These are phyloP conservation scores for Centruroides sculpturatus DNA, from an alignment of 1,140 invertebrate species.

Conservation along the genomic window DNA sequence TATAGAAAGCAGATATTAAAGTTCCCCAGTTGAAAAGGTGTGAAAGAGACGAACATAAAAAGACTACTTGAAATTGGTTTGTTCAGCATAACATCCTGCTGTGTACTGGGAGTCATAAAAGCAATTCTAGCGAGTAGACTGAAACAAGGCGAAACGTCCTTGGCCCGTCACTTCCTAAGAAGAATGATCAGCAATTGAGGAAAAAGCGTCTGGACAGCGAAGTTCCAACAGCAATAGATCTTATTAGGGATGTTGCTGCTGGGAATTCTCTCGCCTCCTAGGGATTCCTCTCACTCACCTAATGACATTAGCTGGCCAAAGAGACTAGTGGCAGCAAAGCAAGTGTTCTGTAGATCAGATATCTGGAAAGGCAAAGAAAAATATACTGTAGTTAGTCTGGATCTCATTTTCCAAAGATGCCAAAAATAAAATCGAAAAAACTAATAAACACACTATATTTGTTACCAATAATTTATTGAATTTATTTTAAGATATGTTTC, in stretches of 20 bases:
- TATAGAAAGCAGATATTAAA: too few relatives aligned
- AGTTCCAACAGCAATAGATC: conserved; percentile 4
- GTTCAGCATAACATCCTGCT: too few relatives aligned
- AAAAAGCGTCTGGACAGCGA: not conserved
- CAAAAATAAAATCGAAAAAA: not conserved
- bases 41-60: too few relatives aligned
- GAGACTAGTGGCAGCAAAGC: conserved; percentile 3
- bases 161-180: not conserved
- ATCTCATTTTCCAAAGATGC: conserved; percentile 1
- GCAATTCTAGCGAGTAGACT: too few relatives aligned
- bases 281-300: conserved; percentile 10
- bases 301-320: conserved; percentile 6
- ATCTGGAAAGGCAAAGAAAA: not conserved
- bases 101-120: too few relatives aligned
- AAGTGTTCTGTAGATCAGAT: not conserved
- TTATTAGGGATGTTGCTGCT: conserved; percentile 8
- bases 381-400: conserved; percentile 1
- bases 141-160: too few relatives aligned
- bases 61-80: too few relatives aligned
- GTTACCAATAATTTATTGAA: not conserved
- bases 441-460: not conserved
- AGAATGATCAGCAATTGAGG: conserved; percentile 5
- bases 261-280: conserved; percentile 7
- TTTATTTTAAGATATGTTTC: too few relatives aligned
- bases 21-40: too few relatives aligned